Conservation (phyloP, 2,797 vertebrate species). For the Catamblyrhynchus diadema region DNA sequence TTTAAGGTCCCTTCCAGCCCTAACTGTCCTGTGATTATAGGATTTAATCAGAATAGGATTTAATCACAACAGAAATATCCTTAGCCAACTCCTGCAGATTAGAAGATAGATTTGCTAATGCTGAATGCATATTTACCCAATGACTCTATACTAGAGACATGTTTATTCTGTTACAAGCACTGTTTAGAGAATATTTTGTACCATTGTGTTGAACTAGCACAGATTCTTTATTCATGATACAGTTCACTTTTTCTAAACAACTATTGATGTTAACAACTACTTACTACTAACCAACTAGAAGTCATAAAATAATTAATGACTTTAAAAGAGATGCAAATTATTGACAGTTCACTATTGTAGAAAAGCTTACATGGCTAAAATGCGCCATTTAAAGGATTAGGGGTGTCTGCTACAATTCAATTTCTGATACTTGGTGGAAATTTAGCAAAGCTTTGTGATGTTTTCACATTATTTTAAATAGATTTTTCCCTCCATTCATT, state of each 20-base stretch:
- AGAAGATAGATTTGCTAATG: neutral
- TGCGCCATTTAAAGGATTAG: neutral
- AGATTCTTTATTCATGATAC: neutral
- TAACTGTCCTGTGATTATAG: rapidly evolving
- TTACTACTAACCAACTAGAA: neutral
- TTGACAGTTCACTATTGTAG: neutral
- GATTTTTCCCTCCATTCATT: rapidly evolving
- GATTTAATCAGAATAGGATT: no score
- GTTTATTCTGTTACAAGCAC: neutral
- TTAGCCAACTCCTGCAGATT: neutral
- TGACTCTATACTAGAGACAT: neutral
- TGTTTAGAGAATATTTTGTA: neutral
- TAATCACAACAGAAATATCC: neutral
- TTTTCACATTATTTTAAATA: neutral
- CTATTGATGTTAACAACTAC: neutral
- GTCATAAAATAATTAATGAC: neutral
- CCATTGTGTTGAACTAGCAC: neutral
- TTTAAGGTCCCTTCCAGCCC: neutral
- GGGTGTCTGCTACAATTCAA: neutral
- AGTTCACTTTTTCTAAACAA: neutral
- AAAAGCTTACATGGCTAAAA: neutral
- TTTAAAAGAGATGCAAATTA: neutral
- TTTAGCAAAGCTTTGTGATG: neutral
- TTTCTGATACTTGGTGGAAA: neutral
- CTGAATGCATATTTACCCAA: neutral